phyloP scores from a whole-genome alignment of 2,888 invertebrate genomes.

The Nipponacmea schrenckii region DNA sequence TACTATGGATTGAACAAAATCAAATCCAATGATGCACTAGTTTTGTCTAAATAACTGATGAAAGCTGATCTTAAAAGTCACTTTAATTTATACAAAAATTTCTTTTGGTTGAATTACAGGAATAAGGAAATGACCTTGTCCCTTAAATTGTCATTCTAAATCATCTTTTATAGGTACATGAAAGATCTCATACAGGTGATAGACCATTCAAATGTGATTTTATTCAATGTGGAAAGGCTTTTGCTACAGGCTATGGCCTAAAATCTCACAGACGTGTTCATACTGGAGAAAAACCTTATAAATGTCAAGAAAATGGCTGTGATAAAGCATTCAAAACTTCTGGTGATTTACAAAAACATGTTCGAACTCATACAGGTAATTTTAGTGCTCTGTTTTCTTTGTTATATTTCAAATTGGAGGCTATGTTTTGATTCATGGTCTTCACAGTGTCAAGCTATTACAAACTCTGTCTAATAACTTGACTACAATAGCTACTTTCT shows the following conservation, averaged over 20 bases:
- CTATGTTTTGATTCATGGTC: not conserved
- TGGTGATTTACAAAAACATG: slow-evolving; percentile 74
- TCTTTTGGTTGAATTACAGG: too few relatives aligned
- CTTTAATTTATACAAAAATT: too few relatives aligned
- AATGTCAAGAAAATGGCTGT: slow-evolving; percentile 71
- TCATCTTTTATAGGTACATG: slow-evolving; percentile 64
- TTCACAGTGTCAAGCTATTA: not conserved
- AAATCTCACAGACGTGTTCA: slow-evolving; percentile 74
- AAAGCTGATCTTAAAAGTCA: too few relatives aligned
- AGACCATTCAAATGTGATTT: slow-evolving; percentile 68
- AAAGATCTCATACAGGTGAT: slow-evolving; percentile 69
- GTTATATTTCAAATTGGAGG: not conserved
- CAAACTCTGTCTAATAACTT: too few relatives aligned
- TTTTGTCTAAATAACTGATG: too few relatives aligned
- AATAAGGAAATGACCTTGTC: too few relatives aligned
- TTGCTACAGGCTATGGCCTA: slow-evolving; percentile 71
- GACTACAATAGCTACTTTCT: not conserved
- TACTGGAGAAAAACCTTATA: slow-evolving; percentile 74
- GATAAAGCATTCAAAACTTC: slow-evolving; percentile 74
- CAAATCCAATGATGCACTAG: too few relatives aligned
- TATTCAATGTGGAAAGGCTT: slow-evolving; percentile 66
- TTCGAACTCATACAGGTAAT: slow-evolving; percentile 73
- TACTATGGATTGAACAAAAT: too few relatives aligned
- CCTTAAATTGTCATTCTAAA: not conserved
- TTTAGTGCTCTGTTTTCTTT: not conserved